Percentiles rank a stretch among this genome's conserved stretches.
These are phyloP conservation scores for Automeris io DNA, from an alignment of 2,888 invertebrate species.

Conservation along the genomic window DNA sequence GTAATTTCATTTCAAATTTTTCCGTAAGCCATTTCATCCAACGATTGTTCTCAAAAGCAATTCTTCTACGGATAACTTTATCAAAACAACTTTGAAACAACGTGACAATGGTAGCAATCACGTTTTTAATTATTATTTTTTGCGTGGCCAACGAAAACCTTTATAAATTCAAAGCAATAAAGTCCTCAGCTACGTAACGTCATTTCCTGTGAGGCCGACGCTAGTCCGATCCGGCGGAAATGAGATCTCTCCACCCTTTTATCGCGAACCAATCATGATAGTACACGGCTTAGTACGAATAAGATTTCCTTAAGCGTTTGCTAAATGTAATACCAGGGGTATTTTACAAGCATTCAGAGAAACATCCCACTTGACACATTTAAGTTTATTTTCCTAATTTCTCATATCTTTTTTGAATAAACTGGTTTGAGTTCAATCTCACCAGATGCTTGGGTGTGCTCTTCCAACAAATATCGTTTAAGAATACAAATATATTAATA, in stretches of 20 bases:
- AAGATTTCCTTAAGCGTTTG: constrained; percentile 9
- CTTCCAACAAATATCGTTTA: too few relatives aligned
- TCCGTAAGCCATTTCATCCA: not conserved
- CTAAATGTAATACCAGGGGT: not conserved
- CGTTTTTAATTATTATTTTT: not conserved
- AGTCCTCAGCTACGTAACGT: constrained; percentile 9
- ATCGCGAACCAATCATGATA: constrained; percentile 47
- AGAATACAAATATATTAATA: too few relatives aligned
- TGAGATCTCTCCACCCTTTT: constrained; percentile 51
- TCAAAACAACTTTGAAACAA: not conserved
- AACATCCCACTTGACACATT: too few relatives aligned
- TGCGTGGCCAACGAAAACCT: not conserved
- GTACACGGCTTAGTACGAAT: constrained; percentile 24
- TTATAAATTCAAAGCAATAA: constrained; percentile 10
- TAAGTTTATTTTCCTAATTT: too few relatives aligned
- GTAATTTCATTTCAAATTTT: too few relatives aligned
- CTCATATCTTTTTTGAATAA: too few relatives aligned
- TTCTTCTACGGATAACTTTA: not conserved
- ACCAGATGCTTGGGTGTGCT: too few relatives aligned
- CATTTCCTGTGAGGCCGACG: constrained; percentile 46
- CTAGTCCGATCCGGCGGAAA: constrained; percentile 44
- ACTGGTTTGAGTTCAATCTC: too few relatives aligned
- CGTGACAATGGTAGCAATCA: not conserved
- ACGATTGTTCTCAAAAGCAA: not conserved
- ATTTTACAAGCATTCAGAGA: too few relatives aligned